Evolutionary conservation across 2,113 vertebrate genomes (phyloP).

Genomic region (Macrotus californicus): DNA sequence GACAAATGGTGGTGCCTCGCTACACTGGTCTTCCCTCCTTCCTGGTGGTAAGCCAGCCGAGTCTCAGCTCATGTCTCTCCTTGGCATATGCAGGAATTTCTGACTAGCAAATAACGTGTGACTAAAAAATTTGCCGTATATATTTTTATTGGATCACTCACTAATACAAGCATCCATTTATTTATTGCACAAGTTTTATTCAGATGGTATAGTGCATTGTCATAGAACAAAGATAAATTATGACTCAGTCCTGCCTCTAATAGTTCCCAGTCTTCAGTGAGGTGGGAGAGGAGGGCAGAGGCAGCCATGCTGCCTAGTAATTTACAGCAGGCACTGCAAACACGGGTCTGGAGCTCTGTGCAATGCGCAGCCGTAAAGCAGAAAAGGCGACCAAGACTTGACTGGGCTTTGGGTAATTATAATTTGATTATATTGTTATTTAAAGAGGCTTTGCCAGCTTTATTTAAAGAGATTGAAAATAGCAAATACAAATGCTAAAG

Average conservation of each 20-base stretch:
- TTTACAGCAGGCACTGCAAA: not conserved
- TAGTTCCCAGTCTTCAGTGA: not conserved
- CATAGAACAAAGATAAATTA: not conserved
- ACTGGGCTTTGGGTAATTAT: not conserved
- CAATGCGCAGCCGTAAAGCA: not conserved
- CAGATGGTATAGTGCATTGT: not conserved
- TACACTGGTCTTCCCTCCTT: not conserved
- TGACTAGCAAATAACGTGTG: not conserved
- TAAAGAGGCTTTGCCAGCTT: constrained; percentile 36
- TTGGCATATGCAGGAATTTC: not conserved
- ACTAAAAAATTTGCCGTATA: not conserved
- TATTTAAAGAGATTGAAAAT: constrained; percentile 4
- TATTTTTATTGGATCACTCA: not conserved
- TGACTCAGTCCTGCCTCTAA: not conserved
- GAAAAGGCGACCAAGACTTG: not conserved
- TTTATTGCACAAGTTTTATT: constrained; percentile 1
- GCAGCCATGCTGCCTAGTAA: not conserved
- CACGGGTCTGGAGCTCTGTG: not conserved
- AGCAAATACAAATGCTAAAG: not conserved
- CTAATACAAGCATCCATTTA: not conserved
- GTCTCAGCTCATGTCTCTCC: not conserved
- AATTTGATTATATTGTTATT: not conserved
- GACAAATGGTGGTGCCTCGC: not conserved
- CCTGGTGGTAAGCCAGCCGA: not conserved
- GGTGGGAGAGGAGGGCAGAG: not conserved